Conservation (phyloP, 2,888 invertebrate genomes). For the Drosophila lutescens region DNA sequence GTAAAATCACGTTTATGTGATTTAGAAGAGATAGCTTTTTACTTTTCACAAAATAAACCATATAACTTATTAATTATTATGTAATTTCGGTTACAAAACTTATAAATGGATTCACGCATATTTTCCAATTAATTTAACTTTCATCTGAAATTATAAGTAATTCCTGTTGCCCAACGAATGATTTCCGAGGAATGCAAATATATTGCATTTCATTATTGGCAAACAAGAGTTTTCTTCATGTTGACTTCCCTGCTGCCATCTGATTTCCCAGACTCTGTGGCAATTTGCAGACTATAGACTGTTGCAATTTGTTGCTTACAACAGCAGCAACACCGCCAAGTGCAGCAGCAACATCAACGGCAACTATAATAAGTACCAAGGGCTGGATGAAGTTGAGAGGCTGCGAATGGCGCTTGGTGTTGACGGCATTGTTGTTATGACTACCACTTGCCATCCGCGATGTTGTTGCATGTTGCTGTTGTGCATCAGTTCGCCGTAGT, state of each 20-base stretch:
- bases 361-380: constrained; percentile 21
- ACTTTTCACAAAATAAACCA: neutral
- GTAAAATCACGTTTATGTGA: neutral
- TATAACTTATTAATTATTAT: neutral
- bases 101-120: neutral
- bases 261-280: constrained; percentile 32
- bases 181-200: constrained; percentile 25
- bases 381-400: constrained; percentile 40
- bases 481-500: constrained; percentile 32
- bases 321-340: constrained; percentile 22
- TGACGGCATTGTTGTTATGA: constrained; percentile 57
- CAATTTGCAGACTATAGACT: constrained; percentile 45
- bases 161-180: constrained; percentile 13
- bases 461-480: constrained; percentile 44
- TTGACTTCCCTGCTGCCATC: constrained; percentile 10
- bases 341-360: constrained; percentile 9
- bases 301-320: constrained; percentile 46
- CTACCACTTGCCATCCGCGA: constrained; percentile 50
- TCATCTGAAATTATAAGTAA: constrained; percentile 12
- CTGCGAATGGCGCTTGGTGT: constrained; percentile 53
- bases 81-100: neutral
- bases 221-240: constrained; percentile 27
- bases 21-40: neutral
- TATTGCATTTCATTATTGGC: constrained; percentile 47
- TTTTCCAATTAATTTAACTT: constrained; percentile 1